phyloP scores from a whole-genome alignment of 2,113 vertebrate genomes.

The Ciconia stormi region DNA sequence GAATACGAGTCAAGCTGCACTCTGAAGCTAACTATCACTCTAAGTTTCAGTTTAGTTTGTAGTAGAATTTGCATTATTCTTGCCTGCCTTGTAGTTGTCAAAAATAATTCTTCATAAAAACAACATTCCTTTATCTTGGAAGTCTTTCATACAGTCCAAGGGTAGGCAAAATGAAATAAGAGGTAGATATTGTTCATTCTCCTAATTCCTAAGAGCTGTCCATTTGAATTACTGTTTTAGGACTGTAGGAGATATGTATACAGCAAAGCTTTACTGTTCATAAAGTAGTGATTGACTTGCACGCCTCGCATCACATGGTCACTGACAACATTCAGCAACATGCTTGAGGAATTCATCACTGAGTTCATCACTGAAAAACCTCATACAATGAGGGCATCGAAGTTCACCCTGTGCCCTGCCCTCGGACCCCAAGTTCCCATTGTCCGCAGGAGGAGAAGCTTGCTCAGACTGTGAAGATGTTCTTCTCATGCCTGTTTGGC shows the following conservation, averaged over 20 bases:
- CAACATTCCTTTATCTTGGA: background rate
- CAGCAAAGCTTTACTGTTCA: background rate
- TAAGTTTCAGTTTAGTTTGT: background rate
- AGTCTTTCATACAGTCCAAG: background rate
- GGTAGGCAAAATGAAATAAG: conserved; percentile 11
- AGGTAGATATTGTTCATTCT: conserved; percentile 49
- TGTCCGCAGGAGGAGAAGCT: background rate
- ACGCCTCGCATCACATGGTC: background rate
- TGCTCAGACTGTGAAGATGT: background rate
- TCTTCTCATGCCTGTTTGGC: conserved; percentile 38
- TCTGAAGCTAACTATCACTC: background rate
- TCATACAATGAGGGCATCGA: conserved; percentile 86
- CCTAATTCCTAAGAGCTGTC: conserved; percentile 4
- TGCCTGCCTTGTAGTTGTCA: background rate
- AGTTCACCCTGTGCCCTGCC: conserved; percentile 75
- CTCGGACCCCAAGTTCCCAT: background rate
- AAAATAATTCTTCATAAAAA: conserved; percentile 18
- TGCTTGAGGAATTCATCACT: conserved; percentile 84
- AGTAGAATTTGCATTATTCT: background rate
- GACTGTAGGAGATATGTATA: background rate
- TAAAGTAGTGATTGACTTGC: conserved; percentile 46
- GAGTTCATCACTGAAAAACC: conserved; percentile 77
- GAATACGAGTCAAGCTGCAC: background rate
- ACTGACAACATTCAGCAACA: conserved; percentile 83
- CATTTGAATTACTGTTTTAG: background rate